Percentiles rank a stretch among this genome's conserved stretches.
Evolutionary conservation across 2,888 invertebrate genomes (phyloP).

Genomic region (Tetrapedia diversipes): DNA sequence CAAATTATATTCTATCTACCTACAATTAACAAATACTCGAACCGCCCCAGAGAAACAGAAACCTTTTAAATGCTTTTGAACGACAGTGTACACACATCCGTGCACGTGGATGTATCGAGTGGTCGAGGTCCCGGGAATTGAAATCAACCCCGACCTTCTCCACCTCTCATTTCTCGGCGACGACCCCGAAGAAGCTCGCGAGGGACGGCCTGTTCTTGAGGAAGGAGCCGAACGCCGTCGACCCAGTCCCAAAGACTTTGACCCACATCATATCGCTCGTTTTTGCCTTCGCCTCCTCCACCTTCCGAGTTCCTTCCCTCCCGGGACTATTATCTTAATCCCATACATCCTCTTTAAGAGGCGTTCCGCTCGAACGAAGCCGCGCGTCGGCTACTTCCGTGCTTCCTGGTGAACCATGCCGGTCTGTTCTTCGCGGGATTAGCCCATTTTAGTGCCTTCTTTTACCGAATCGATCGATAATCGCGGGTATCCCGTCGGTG

Average conservation of each 20-base stretch:
- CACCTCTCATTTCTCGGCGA: constrained; percentile 49
- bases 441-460: background rate
- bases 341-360: constrained; percentile 82
- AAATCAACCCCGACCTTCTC: constrained; percentile 64
- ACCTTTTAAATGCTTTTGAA: too few relatives aligned
- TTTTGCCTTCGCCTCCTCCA: constrained; percentile 76
- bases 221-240: constrained; percentile 74
- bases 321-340: constrained; percentile 82
- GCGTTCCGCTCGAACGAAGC: constrained; percentile 41
- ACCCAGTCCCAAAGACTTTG: constrained; percentile 81
- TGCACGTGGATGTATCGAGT: constrained; percentile 30
- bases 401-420: constrained; percentile 20
- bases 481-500: background rate
- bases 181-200: constrained; percentile 69
- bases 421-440: constrained; percentile 7
- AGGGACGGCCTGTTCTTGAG: constrained; percentile 62
- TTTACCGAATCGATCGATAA: constrained; percentile 14
- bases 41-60: too few relatives aligned
- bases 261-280: constrained; percentile 81
- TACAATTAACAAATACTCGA: too few relatives aligned
- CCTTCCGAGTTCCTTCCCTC: constrained; percentile 76
- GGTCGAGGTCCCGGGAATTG: constrained; percentile 61
- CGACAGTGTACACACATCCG: too few relatives aligned
- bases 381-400: constrained; percentile 36
- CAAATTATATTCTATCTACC: too few relatives aligned